A percentile compares a stretch with the other conserved stretches of the same genome.
Evolutionary conservation across 2,797 vertebrate genomes (phyloP).

Genomic region (Sphenopsis melanotis): DNA sequence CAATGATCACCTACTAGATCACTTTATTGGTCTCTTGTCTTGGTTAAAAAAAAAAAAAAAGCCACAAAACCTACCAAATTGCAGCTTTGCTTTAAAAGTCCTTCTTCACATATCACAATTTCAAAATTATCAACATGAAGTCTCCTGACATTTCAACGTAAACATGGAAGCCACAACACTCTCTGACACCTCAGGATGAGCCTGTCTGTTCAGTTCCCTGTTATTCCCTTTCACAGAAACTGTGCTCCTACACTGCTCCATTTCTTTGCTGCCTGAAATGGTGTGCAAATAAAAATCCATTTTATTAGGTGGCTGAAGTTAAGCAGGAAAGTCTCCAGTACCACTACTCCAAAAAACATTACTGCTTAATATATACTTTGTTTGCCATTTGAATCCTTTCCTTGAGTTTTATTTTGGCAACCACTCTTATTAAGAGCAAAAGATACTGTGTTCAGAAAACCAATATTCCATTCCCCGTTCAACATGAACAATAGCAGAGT

Average conservation of each 20-base stretch:
- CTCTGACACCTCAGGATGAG: background rate
- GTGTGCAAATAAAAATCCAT: background rate
- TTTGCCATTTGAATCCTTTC: background rate
- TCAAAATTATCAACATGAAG: background rate
- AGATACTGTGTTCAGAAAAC: background rate
- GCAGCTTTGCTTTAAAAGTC: background rate
- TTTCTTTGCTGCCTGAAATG: background rate
- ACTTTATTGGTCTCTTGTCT: background rate
- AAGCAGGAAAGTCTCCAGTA: background rate
- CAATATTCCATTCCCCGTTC: background rate
- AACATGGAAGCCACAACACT: fast-evolving
- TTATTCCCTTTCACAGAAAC: background rate
- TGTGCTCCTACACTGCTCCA: background rate
- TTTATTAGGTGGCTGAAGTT: background rate
- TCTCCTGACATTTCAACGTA: background rate
- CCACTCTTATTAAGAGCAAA: background rate
- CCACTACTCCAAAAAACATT: background rate
- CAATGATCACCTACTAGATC: background rate
- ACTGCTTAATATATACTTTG: background rate
- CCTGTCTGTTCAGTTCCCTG: background rate
- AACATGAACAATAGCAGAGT: background rate
- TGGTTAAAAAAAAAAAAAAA: background rate
- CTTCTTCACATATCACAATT: background rate
- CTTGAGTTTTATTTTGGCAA: background rate
- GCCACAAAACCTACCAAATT: background rate